Conservation (phyloP, 2,113 vertebrate species). For the Oncorhynchus masou region DNA sequence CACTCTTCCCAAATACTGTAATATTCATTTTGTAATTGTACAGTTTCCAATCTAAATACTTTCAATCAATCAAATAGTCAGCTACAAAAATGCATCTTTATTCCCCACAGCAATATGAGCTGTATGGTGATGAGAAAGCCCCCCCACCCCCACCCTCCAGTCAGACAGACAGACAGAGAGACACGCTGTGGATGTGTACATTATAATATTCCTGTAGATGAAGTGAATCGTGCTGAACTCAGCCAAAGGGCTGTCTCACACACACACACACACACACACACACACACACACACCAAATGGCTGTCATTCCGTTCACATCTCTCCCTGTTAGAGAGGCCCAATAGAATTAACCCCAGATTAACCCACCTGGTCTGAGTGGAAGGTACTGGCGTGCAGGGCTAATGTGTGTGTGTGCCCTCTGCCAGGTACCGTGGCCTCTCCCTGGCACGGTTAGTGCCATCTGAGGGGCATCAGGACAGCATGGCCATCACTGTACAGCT, state of each 20-base stretch:
- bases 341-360: constrained; percentile 71
- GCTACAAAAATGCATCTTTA: constrained; percentile 30
- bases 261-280: too few species aligned
- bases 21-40: constrained; percentile 8
- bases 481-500: constrained; percentile 64
- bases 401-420: constrained; percentile 52
- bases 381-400: constrained; percentile 63
- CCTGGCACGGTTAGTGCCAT: constrained; percentile 54
- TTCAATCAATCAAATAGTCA: neutral
- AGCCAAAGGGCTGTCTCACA: too few species aligned
- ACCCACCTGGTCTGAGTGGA: constrained; percentile 61
- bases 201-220: too few species aligned
- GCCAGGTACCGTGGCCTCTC: constrained; percentile 66
- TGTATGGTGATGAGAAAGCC: constrained; percentile 32
- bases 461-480: constrained; percentile 58
- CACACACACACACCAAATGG: neutral
- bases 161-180: too few species aligned
- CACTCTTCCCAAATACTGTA: constrained; percentile 6
- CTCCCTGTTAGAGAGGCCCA: constrained; percentile 49
- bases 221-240: too few species aligned
- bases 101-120: constrained; percentile 28
- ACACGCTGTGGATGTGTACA: too few species aligned
- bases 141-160: fast-evolving
- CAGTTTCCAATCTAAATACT: constrained; percentile 1
- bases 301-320: constrained; percentile 57